These are phyloP conservation scores for Poecilia gillii DNA, from an alignment of 2,797 vertebrate genomes.

Conservation along the genomic window DNA sequence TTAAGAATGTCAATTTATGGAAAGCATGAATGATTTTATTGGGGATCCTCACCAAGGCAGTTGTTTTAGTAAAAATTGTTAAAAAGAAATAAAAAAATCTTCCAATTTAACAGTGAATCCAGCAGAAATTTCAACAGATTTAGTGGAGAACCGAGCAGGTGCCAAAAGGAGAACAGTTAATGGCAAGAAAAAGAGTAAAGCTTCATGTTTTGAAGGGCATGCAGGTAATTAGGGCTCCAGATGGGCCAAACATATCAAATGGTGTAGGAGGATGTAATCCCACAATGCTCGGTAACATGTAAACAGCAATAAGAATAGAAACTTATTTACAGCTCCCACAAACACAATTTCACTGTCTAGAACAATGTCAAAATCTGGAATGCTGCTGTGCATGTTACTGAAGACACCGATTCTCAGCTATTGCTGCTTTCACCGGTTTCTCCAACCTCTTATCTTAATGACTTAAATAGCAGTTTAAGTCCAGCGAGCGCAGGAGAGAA, in stretches of 20 bases:
- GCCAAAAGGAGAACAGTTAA: neutral
- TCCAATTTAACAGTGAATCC: neutral
- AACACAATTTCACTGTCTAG: neutral
- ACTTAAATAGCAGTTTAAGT: slow-evolving; percentile 27
- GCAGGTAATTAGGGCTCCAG: neutral
- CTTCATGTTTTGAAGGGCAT: neutral
- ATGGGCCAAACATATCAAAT: neutral
- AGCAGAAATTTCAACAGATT: neutral
- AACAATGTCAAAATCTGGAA: slow-evolving; percentile 4
- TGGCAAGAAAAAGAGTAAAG: neutral
- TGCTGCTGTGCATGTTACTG: neutral
- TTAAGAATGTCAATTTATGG: neutral
- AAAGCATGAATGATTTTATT: neutral
- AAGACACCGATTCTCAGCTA: neutral
- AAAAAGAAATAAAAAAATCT: neutral
- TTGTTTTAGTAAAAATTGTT: neutral
- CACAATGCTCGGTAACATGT: neutral
- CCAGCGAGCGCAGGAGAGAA: neutral
- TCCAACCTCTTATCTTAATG: slow-evolving; percentile 18
- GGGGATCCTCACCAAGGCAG: neutral
- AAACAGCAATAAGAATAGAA: neutral
- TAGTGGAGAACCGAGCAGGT: neutral
- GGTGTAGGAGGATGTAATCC: neutral
- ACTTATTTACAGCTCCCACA: slow-evolving; percentile 1
- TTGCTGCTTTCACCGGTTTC: neutral